A percentile compares a stretch with the other conserved stretches of the same genome.
These are phyloP conservation scores for Acleris laterana DNA, from an alignment of 2,888 invertebrate genomes.

Conservation along the genomic window DNA sequence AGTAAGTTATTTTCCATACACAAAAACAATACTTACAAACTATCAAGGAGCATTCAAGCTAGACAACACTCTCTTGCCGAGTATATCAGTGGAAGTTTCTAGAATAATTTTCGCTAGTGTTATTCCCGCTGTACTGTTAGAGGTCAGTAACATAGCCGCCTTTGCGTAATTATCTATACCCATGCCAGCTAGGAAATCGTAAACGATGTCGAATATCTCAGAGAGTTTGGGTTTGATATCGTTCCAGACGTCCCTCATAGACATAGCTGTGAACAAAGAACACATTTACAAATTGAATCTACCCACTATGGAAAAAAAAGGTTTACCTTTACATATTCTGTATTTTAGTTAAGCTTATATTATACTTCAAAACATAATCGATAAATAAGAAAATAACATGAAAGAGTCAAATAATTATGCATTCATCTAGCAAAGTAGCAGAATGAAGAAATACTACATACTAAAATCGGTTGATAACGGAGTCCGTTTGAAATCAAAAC, in stretches of 20 bases:
- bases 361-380: no score
- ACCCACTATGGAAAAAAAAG: background rate
- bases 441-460: no score
- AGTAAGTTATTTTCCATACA: background rate
- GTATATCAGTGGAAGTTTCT: conserved; percentile 58
- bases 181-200: conserved; percentile 71
- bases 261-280: conserved; percentile 57
- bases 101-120: conserved; percentile 65
- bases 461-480: no score
- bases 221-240: conserved; percentile 62
- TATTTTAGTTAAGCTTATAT: no score
- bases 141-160: conserved; percentile 59
- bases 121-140: conserved; percentile 47
- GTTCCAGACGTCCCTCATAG: conserved; percentile 72
- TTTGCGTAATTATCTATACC: conserved; percentile 67
- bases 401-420: no score
- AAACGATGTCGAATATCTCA: conserved; percentile 71
- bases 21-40: background rate
- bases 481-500: no score
- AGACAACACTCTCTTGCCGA: conserved; percentile 70
- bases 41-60: conserved; percentile 52
- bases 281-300: background rate
- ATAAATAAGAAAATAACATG: no score
- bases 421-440: no score
- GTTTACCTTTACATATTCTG: background rate